Evolutionary conservation across 2,797 vertebrate genomes (phyloP), one percentile per base, ranked within the genome.

Genomic region (Pangasius krempfi): DNA sequence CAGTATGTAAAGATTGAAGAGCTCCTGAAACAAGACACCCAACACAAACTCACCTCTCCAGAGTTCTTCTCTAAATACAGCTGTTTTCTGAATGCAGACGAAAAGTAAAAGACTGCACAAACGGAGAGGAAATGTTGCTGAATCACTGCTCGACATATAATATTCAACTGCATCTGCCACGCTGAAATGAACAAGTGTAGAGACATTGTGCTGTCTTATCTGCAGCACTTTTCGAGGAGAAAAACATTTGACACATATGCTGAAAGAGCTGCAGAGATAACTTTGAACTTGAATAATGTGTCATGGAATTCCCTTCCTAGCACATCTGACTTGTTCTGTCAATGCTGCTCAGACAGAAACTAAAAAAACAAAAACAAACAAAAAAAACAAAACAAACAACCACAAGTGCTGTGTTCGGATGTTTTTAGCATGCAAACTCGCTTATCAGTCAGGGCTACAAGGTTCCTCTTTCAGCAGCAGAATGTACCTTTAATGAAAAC

Each of bases 401-500:
- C 47, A 16, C 5, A 37, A 88, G 56, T 75, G 4, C 50, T 73
- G n/a, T 89, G 72, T 37, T 54, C n/a, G 52, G 14, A 76, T 79
- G 54, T 76, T 50, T 33, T 52, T n/a, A 50, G 52, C 83, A 47
- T 68, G 84, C 56, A 22, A 82, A 37, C 81, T 22, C 1, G 68
- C 68, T 66, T n/a, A 56, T 88, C 83, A 79, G 83, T 30, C 79
- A 56, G 44, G 70, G 76, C 25, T 80, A 73, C 72, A 86, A 64
- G 64, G 68, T 47, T 88, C 62, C 20, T 87, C 84, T 85, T 91
- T 75, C 86, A 79, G 50, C 86, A 82, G n/a, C 47, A 84, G 83
- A 88, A 60, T 22, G 64, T 76, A 91, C 83, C 76, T 82, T 90
- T 87, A 89, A 86, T 88, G 80, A 87, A 88, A 89, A 86, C 70